Percentiles rank a stretch among this genome's conserved stretches.
Evolutionary conservation across 2,797 vertebrate genomes (phyloP).

Genomic region (Lutjanus campechanus): DNA sequence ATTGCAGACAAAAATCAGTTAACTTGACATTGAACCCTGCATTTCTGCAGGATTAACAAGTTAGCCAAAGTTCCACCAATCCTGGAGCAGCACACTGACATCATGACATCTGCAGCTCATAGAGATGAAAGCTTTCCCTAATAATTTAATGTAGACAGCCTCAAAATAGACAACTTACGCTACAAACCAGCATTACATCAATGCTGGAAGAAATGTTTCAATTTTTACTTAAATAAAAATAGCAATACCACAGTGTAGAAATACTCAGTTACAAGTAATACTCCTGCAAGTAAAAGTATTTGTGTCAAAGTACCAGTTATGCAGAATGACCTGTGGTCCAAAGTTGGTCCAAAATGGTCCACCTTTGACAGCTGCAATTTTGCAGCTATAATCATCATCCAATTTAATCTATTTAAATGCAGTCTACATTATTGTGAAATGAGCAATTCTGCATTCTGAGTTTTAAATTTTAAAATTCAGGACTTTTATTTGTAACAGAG

Average conservation of each 20-base stretch:
- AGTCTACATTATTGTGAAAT: too few species aligned
- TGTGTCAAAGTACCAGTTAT: too few species aligned
- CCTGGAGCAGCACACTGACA: slow-evolving; percentile 84
- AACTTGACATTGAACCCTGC: slow-evolving; percentile 37
- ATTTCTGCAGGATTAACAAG: slow-evolving; percentile 23
- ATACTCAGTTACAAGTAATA: background rate
- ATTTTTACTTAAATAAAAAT: background rate
- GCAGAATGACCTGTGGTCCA: too few species aligned
- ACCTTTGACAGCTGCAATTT: too few species aligned
- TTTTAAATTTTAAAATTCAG: too few species aligned
- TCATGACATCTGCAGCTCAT: slow-evolving; percentile 89
- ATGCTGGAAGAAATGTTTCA: too few species aligned
- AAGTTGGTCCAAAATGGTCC: too few species aligned
- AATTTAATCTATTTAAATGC: too few species aligned
- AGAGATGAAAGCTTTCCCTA: slow-evolving; percentile 85
- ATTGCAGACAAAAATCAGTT: background rate
- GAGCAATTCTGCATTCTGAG: too few species aligned
- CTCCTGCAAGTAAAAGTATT: background rate
- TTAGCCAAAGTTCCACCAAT: slow-evolving; percentile 82
- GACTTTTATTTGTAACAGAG: too few species aligned
- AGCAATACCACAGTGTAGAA: background rate
- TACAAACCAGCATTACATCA: background rate
- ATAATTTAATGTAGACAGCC: background rate
- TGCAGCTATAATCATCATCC: too few species aligned
- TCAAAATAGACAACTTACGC: slow-evolving; percentile 8